Evolutionary conservation across 2,888 invertebrate species (phyloP).

Genomic region (Brachyptera putata): DNA sequence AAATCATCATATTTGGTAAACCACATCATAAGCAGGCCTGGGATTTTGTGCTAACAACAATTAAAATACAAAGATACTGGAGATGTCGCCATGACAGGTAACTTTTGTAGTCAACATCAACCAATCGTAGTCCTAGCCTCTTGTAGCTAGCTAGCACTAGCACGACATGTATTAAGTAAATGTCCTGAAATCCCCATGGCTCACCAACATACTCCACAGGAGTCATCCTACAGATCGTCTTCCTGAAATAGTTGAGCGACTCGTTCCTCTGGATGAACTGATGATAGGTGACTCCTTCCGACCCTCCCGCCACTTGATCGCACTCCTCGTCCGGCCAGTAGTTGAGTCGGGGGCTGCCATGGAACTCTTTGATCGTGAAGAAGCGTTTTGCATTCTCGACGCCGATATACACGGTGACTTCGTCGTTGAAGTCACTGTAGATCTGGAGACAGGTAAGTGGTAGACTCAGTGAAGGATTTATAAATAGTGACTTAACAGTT

Average conservation of each 20-base stretch:
- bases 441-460: slow-evolving; percentile 53
- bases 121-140: too few species aligned
- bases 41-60: too few species aligned
- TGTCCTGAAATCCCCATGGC: too few species aligned
- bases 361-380: slow-evolving; percentile 58
- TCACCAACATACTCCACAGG: slow-evolving; percentile 55
- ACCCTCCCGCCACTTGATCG: slow-evolving; percentile 56
- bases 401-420: slow-evolving; percentile 60
- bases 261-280: slow-evolving; percentile 56
- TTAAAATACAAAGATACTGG: too few species aligned
- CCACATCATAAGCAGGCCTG: too few species aligned
- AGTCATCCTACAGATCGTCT: slow-evolving; percentile 61
- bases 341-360: slow-evolving; percentile 53
- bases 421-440: slow-evolving; percentile 57
- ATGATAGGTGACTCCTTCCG: slow-evolving; percentile 60
- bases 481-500: too few species aligned
- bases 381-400: slow-evolving; percentile 54
- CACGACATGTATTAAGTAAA: too few species aligned
- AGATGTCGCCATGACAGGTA: too few species aligned
- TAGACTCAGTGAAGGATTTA: too few species aligned
- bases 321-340: slow-evolving; percentile 54
- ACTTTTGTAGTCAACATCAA: too few species aligned
- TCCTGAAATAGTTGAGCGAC: slow-evolving; percentile 60
- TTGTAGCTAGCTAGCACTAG: too few species aligned
- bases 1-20: too few species aligned